Evolutionary conservation across 1,140 invertebrate genomes (phyloP), one percentile per base, ranked within the genome.

Genomic region (Rhagoletis pomonella): DNA sequence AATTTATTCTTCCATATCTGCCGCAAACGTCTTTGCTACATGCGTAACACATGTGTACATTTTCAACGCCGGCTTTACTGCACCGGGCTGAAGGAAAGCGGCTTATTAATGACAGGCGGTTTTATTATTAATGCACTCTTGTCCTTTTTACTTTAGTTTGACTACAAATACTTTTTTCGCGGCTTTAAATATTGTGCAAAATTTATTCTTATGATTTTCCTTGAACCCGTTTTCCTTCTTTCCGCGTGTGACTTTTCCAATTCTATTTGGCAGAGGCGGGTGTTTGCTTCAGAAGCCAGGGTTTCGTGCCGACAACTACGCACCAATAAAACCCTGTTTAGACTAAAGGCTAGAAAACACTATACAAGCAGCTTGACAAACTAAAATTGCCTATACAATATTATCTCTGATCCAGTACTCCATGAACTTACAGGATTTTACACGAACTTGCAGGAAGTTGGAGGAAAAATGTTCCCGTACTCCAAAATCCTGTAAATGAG

Each of bases 141-240:
- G 3, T 39, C 17, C 44, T 81, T 73, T 81, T 58, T 2, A 4
- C n/a, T 81, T 81, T 81, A 47, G 44, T 19, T n/a, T n/a, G 47
- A 39, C 29, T 29, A 29, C 64, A 19, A 81, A 55, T 81, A 81
- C 44, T 42, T 55, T 81, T 42, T 81, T 9, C 47, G 73, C 44
- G n/a, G 6, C 7, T 14, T 19, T 29, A n/a, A n/a, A 58, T 44
- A 55, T 58, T 55, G 73, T 81, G 73, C 67, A 73, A 73, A 55
- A 44, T 12, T 73, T 44, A 2, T 12, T 42, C 39, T 39, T 47
- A n/a, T 50, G 44, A 58, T 29, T 50, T 81, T 81, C 73, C 73
- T 81, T 3, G 47, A 73, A 17, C 44, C 67, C 39, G 73, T 81
- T 81, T 81, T 81, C 47, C 47, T 81, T 81, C 73, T 81, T 81